These are phyloP conservation scores for Anagyrus pseudococci DNA, from an alignment of 2,888 invertebrate species.

Conservation along the genomic window DNA sequence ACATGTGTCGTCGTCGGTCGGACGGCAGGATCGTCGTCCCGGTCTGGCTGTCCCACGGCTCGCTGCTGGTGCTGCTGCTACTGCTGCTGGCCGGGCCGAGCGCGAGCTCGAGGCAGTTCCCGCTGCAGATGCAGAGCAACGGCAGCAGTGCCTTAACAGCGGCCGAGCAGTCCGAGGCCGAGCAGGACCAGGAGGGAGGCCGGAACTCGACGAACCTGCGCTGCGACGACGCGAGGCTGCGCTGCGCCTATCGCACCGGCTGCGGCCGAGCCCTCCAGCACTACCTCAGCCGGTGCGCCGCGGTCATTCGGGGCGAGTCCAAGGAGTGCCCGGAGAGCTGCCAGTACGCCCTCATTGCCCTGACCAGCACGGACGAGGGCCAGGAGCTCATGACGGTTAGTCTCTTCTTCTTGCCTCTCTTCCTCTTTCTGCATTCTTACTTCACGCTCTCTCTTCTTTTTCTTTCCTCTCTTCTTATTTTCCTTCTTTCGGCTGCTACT, in stretches of 20 bases:
- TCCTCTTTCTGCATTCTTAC: too few relatives aligned
- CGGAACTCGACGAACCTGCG: constrained; percentile 50
- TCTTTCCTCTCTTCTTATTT: too few relatives aligned
- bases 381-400: constrained; percentile 78
- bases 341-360: constrained; percentile 78
- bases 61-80: background rate
- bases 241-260: constrained; percentile 78
- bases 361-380: constrained; percentile 81
- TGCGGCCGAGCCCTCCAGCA: constrained; percentile 80
- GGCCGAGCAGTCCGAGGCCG: background rate
- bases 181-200: background rate
- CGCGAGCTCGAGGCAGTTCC: background rate
- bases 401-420: too few relatives aligned
- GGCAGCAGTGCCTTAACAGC: background rate
- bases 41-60: constrained; percentile 5
- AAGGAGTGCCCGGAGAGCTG: constrained; percentile 74
- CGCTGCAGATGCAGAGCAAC: background rate
- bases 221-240: constrained; percentile 74
- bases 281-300: constrained; percentile 77
- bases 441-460: too few relatives aligned
- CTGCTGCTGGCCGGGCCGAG: constrained; percentile 1
- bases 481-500: too few relatives aligned
- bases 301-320: constrained; percentile 68
- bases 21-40: constrained; percentile 9
- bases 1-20: constrained; percentile 8